These are phyloP conservation scores for Chondrosia reniformis DNA, from an alignment of 37 sponge, comb jelly and placozoan species.

Conservation along the genomic window DNA sequence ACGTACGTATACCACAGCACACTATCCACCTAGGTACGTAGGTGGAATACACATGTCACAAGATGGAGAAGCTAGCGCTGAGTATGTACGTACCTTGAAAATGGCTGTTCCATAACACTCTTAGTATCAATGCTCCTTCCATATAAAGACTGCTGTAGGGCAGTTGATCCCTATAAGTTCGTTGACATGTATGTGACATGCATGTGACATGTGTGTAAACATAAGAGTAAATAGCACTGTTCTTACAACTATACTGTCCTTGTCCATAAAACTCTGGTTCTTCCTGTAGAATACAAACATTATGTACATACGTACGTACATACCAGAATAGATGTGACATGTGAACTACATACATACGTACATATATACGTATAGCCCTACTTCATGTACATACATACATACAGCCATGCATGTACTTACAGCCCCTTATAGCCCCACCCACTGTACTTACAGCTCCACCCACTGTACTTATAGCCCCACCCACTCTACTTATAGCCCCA, in stretches of 20 bases:
- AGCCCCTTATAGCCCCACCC: too few relatives aligned
- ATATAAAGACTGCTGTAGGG: slow-evolving; percentile 19
- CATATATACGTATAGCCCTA: too few relatives aligned
- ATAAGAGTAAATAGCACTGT: too few relatives aligned
- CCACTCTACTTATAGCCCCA: too few relatives aligned
- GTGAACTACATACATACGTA: not conserved
- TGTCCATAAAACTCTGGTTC: slow-evolving; percentile 24
- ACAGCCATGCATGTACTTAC: not conserved
- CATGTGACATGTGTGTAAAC: too few relatives aligned
- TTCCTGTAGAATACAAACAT: slow-evolving; percentile 21
- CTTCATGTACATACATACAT: not conserved
- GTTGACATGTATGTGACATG: not conserved
- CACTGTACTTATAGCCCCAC: too few relatives aligned
- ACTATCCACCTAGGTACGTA: too few relatives aligned
- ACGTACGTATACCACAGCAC: too few relatives aligned
- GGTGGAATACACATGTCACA: too few relatives aligned
- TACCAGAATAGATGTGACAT: not conserved
- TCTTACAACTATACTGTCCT: too few relatives aligned
- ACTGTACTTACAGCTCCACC: too few relatives aligned
- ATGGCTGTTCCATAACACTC: not conserved
- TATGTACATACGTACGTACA: not conserved
- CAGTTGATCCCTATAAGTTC: not conserved
- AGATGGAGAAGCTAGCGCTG: too few relatives aligned
- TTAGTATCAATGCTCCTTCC: not conserved
- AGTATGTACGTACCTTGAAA: not conserved